Evolutionary conservation across 2,797 vertebrate genomes (phyloP).

Genomic region (Poecilia picta): DNA sequence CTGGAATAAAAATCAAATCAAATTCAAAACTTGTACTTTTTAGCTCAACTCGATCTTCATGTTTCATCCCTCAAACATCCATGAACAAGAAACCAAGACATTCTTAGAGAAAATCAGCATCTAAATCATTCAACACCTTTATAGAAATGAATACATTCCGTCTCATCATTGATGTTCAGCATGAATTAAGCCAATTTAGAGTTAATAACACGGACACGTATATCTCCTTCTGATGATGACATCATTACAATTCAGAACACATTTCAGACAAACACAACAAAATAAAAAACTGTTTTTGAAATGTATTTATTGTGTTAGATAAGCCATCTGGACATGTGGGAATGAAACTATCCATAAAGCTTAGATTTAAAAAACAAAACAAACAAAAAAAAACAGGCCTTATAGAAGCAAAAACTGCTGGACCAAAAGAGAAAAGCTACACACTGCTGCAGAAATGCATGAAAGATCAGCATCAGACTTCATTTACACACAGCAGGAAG

Average conservation of each 20-base stretch:
- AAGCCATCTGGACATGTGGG: neutral
- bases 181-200: neutral
- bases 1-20: neutral
- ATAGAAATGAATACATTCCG: neutral
- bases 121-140: neutral
- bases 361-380: too few species aligned
- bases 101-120: neutral
- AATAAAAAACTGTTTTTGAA: neutral
- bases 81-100: neutral
- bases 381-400: too few species aligned
- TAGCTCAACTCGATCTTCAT: neutral
- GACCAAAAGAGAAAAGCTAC: neutral
- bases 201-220: neutral
- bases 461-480: slow-evolving; percentile 1
- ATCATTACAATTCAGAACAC: neutral
- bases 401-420: neutral
- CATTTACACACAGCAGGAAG: slow-evolving; percentile 2
- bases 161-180: neutral
- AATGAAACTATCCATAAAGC: neutral
- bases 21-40: neutral
- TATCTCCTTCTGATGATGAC: neutral
- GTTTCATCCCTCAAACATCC: neutral
- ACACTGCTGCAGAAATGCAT: neutral
- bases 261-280: neutral
- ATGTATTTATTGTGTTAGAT: neutral